Conservation (phyloP, 2,888 invertebrate genomes). For the Erannis defoliaria region DNA sequence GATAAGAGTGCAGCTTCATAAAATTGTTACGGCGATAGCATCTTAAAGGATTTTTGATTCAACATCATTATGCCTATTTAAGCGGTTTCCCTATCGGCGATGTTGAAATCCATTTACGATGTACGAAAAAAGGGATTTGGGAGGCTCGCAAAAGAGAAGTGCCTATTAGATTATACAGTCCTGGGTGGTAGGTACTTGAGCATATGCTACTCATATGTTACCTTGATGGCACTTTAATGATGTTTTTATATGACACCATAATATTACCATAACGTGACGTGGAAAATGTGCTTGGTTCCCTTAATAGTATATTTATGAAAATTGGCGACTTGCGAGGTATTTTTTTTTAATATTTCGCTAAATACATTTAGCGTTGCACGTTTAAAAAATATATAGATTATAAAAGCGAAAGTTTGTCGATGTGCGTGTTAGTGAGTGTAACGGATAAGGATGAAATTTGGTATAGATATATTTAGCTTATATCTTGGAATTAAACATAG, state of each 20-base stretch:
- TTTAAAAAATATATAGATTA: no score
- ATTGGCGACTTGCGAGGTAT: no score
- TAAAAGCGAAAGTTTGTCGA: no score
- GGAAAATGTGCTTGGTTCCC: slow-evolving; percentile 47
- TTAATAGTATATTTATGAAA: not conserved
- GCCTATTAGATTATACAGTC: slow-evolving; percentile 63
- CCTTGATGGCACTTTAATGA: slow-evolving; percentile 65
- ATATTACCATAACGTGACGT: slow-evolving; percentile 44
- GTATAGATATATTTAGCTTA: no score
- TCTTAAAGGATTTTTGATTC: slow-evolving; percentile 67
- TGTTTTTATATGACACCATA: slow-evolving; percentile 58
- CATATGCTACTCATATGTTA: slow-evolving; percentile 63
- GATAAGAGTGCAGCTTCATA: slow-evolving; percentile 65
- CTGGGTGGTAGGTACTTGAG: slow-evolving; percentile 43
- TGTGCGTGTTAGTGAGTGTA: no score
- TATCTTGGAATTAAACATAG: no score
- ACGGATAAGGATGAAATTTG: no score
- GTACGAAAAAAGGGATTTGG: slow-evolving; percentile 68
- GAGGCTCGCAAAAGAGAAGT: slow-evolving; percentile 60
- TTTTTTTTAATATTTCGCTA: no score
- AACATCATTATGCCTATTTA: slow-evolving; percentile 55
- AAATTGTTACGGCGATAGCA: slow-evolving; percentile 57
- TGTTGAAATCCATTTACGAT: slow-evolving; percentile 68
- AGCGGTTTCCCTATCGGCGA: slow-evolving; percentile 62
- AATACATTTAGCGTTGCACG: no score